Conservation (phyloP, 2,797 vertebrate genomes). For the Balearica regulorum region DNA sequence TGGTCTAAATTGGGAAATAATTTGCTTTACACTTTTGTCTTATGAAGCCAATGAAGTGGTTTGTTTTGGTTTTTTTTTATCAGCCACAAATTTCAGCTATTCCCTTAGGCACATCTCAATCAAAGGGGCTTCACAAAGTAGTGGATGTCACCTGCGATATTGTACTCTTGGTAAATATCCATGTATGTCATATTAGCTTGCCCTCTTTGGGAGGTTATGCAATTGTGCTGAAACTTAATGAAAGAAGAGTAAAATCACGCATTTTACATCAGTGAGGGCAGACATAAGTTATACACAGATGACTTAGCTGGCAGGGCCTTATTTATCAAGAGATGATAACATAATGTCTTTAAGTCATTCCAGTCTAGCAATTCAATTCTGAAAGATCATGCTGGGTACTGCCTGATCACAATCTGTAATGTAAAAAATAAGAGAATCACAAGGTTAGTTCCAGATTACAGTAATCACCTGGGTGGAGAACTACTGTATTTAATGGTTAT, state of each 20-base stretch:
- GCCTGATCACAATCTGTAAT: not conserved
- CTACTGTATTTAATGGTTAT: not conserved
- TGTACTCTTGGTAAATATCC: not conserved
- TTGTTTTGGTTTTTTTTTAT: not conserved
- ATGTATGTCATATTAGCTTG: not conserved
- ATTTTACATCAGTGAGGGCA: not conserved
- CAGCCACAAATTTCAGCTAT: not conserved
- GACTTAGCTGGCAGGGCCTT: not conserved
- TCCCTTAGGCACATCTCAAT: not conserved
- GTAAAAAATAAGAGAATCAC: not conserved
- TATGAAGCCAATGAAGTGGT: not conserved
- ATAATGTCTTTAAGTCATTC: not conserved
- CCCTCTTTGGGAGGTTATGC: not conserved
- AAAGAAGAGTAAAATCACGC: not conserved
- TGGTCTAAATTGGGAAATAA: not conserved
- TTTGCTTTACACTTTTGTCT: not conserved
- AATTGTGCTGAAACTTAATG: not conserved
- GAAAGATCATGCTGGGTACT: not conserved
- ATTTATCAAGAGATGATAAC: not conserved
- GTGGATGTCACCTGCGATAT: not conserved
- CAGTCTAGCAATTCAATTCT: not conserved
- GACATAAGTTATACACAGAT: not conserved
- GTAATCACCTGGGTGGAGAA: not conserved
- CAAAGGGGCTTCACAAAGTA: not conserved
- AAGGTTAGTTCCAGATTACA: not conserved